Conservation (phyloP, 2,113 vertebrate genomes). For the Peromyscus leucopus region DNA sequence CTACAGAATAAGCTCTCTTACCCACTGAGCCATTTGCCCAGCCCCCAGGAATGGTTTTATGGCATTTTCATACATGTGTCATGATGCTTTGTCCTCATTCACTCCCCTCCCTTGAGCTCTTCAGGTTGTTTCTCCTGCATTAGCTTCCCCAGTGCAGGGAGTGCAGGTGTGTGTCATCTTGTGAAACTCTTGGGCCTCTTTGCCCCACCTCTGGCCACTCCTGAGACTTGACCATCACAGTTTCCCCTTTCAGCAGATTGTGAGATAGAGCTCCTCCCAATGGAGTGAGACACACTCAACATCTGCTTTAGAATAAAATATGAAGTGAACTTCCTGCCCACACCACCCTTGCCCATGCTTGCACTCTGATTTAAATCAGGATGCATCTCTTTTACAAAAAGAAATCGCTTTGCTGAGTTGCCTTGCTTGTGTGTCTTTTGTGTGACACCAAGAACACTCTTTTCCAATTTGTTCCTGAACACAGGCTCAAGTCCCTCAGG, state of each 20-base stretch:
- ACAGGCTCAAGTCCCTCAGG: too few species aligned
- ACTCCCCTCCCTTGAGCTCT: not conserved
- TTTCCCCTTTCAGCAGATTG: not conserved
- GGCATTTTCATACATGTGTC: not conserved
- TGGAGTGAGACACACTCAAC: not conserved
- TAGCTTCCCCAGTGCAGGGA: not conserved
- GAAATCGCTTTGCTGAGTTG: too few species aligned
- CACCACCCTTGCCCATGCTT: too few species aligned
- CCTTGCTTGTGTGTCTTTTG: too few species aligned
- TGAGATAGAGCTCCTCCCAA: not conserved
- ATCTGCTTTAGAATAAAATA: not conserved
- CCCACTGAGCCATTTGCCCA: not conserved
- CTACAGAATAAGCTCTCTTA: not conserved
- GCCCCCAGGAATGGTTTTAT: not conserved
- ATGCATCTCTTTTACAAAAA: too few species aligned
- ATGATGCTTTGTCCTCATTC: not conserved
- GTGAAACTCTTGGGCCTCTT: not conserved
- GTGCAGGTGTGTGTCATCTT: not conserved
- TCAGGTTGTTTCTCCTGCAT: not conserved
- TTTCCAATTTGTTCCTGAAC: too few species aligned
- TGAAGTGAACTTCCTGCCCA: too few species aligned
- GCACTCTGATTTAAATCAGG: too few species aligned
- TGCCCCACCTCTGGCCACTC: not conserved
- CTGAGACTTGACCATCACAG: not conserved
- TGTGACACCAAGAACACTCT: too few species aligned